phyloP scores from a whole-genome alignment of 2,113 vertebrate species.

The Melanerpes aurifrons region DNA sequence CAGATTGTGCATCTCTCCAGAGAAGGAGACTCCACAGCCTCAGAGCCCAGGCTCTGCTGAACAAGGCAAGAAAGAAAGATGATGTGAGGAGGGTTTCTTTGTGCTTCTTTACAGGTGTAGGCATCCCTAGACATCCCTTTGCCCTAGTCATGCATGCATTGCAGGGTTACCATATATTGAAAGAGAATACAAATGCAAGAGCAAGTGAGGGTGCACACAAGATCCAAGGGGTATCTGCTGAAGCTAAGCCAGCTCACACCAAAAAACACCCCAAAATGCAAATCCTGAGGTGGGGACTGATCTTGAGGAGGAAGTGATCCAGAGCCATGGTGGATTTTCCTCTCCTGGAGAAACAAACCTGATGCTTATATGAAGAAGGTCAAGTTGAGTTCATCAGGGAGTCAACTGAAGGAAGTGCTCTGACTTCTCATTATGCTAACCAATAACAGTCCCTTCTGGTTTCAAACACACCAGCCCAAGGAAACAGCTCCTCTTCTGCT shows the following conservation, averaged over 20 bases:
- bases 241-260: not conserved
- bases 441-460: not conserved
- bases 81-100: not conserved
- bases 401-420: not conserved
- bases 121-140: not conserved
- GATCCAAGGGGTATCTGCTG: not conserved
- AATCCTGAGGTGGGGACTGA: not conserved
- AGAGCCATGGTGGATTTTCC: fast-evolving
- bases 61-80: not conserved
- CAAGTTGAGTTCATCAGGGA: not conserved
- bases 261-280: not conserved
- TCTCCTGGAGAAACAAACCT: not conserved
- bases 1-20: no score
- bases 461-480: not conserved
- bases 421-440: not conserved
- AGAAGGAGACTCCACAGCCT: no score
- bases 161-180: not conserved
- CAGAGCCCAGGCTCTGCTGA: not conserved
- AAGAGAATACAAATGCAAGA: not conserved
- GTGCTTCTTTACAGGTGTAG: not conserved
- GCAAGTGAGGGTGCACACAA: not conserved
- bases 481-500: not conserved
- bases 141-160: not conserved
- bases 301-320: not conserved
- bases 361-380: not conserved